Percentiles rank a stretch among this genome's conserved stretches.
phyloP scores from a whole-genome alignment of 2,888 invertebrate genomes.

The Eudasyphora cyanicolor region DNA sequence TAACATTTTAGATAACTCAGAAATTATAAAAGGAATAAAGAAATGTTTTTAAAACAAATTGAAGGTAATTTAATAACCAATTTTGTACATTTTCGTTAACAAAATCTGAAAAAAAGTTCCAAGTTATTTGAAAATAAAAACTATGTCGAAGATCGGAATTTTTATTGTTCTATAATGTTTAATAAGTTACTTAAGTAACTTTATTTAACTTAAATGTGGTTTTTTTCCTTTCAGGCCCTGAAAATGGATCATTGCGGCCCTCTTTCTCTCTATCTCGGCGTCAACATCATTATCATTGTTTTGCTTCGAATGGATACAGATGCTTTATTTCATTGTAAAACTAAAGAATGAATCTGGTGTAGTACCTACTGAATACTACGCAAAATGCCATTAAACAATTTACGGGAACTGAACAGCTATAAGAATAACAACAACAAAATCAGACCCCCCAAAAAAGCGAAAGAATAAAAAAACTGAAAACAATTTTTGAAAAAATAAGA shows the following conservation, averaged over 20 bases:
- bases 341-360: conserved; percentile 4
- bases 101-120: no score
- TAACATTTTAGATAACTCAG: no score
- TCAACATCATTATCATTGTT: not conserved
- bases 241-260: no score
- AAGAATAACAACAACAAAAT: conserved; percentile 16
- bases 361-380: conserved; percentile 24
- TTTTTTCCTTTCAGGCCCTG: not conserved
- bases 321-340: conserved; percentile 31
- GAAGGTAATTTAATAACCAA: no score
- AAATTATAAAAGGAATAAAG: no score
- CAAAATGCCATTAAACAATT: conserved; percentile 33
- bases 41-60: no score
- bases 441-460: conserved; percentile 37
- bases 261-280: not conserved
- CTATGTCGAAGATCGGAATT: no score
- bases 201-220: no score
- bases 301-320: conserved; percentile 17
- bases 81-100: no score
- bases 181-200: no score
- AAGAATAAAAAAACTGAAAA: conserved; percentile 31
- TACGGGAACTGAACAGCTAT: conserved; percentile 35
- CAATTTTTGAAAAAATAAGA: conserved; percentile 23
- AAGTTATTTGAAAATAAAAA: no score
- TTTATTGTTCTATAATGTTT: no score